phyloP scores from a whole-genome alignment of 1,140 invertebrate species.

The Adelges cooleyi region DNA sequence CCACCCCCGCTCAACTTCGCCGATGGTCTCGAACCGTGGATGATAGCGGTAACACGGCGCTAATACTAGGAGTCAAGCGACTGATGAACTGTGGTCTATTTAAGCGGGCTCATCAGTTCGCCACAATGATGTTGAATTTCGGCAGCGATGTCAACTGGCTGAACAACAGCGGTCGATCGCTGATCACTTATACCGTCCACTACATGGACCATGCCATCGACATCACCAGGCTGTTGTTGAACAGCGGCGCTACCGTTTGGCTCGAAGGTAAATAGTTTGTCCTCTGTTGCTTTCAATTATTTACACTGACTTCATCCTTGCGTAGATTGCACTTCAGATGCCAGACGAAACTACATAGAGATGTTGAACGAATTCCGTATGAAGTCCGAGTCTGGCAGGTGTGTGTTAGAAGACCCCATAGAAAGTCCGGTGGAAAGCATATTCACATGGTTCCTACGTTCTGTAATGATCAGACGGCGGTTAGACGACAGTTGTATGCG shows the following conservation, averaged over 20 bases:
- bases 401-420: background rate
- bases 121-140: slow-evolving; percentile 34
- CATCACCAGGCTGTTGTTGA: slow-evolving; percentile 37
- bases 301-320: background rate
- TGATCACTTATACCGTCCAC: slow-evolving; percentile 37
- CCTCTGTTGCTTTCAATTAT: background rate
- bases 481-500: slow-evolving; percentile 22
- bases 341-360: background rate
- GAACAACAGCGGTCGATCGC: slow-evolving; percentile 35
- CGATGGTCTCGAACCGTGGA: slow-evolving; percentile 34
- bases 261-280: slow-evolving; percentile 28
- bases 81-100: slow-evolving; percentile 35
- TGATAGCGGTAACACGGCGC: slow-evolving; percentile 40
- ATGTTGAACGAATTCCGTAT: background rate
- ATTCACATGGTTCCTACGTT: slow-evolving; percentile 35
- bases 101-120: slow-evolving; percentile 34
- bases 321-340: slow-evolving; percentile 3
- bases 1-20: background rate
- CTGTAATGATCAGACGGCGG: slow-evolving; percentile 21
- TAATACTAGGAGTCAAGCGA: slow-evolving; percentile 36
- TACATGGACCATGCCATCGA: slow-evolving; percentile 36
- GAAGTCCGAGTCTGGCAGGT: background rate
- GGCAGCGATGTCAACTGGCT: slow-evolving; percentile 35
- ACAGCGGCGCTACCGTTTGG: slow-evolving; percentile 37
- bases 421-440: slow-evolving; percentile 24